Evolutionary conservation across 2,888 invertebrate genomes (phyloP), one percentile per base, ranked within the genome.

Genomic region (Xylocampa areola): DNA sequence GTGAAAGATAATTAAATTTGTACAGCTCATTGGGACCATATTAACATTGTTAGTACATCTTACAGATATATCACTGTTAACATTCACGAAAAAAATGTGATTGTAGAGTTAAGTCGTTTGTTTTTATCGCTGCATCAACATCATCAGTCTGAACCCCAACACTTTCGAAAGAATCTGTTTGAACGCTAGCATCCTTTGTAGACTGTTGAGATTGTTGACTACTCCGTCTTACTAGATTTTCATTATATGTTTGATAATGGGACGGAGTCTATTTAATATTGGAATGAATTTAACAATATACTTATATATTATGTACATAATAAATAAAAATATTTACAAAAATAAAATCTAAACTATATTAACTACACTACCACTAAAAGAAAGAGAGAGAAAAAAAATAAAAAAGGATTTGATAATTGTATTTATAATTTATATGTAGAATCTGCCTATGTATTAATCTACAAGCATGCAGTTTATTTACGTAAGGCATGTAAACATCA

Each of bases 121-220:
- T 6, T 13, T n/a, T n/a, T 32, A 14, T 6, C 32, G 11, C 7
- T 14, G 32, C 14, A 5, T 14, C 32, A 11, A 32, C 7, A 14
- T 3, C 13, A 32, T 32, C 32, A 4, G 32, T 32, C 32, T 32
- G 32, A n/a, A 32, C 32, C 11, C 14, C 32, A 32, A 32, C 11
- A 32, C 6, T 32, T 32, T 32, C 14, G 5, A 14, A 14, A 32
- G 4, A 11, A 7, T 32, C 6, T 11, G 32, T 14, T 11, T 32
- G 32, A 13, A 32, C 32, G 5, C 14, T 1, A 14, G 11, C 32
- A 32, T 32, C 7, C 32, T 32, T 32, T 14, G 32, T 13, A 11
- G 11, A 11, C 2, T n/a, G n/a, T n/a, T n/a, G n/a, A n/a, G n/a
- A n/a, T n/a, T 2, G 13, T 14, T 32, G 11, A 11, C 14, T 32